Conservation (phyloP, 1,140 invertebrate genomes). For the Ceratosolen solmsi region DNA sequence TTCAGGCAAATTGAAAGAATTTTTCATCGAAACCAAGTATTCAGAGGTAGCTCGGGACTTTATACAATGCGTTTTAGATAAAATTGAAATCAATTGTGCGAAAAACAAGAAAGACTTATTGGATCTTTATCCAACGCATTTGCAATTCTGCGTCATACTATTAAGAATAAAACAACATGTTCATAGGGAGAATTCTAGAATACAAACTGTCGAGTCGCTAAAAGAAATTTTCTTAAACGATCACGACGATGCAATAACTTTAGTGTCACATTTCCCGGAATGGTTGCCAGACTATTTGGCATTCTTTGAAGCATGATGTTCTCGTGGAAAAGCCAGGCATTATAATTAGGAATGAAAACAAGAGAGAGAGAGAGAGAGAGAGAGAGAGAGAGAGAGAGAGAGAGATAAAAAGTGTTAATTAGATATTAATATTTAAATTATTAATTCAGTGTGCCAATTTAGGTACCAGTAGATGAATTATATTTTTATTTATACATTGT, state of each 20-base stretch:
- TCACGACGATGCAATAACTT: constrained; percentile 57
- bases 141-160: constrained; percentile 62
- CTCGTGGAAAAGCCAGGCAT: neutral
- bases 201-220: constrained; percentile 53
- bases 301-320: constrained; percentile 18
- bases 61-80: constrained; percentile 58
- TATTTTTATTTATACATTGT: constrained; percentile 36
- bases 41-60: constrained; percentile 57
- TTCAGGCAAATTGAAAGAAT: constrained; percentile 59
- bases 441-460: constrained; percentile 38
- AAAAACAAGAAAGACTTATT: constrained; percentile 55
- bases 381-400: no score
- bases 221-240: constrained; percentile 57
- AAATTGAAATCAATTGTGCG: constrained; percentile 53
- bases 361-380: no score
- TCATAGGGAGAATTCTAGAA: constrained; percentile 59
- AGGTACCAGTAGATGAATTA: constrained; percentile 23
- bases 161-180: constrained; percentile 61
- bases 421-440: constrained; percentile 53
- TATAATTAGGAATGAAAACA: no score
- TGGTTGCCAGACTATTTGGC: constrained; percentile 58
- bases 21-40: constrained; percentile 59
- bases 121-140: constrained; percentile 63
- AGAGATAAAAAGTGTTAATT: neutral
- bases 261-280: constrained; percentile 64